Conservation (phyloP, 2,113 vertebrate species). For the Zapus hudsonius region DNA sequence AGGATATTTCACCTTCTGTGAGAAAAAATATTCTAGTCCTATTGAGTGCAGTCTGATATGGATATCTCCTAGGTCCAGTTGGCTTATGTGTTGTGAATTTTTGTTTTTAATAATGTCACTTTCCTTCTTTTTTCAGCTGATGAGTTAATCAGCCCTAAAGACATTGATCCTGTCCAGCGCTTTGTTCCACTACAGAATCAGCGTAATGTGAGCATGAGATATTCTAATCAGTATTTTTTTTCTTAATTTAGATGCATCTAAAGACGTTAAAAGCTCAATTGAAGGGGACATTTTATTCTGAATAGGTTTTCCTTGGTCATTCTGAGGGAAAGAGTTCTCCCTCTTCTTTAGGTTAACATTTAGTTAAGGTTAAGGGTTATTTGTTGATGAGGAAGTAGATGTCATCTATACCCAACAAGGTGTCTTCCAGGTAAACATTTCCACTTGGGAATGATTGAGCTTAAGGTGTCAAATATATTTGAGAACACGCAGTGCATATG, state of each 20-base stretch:
- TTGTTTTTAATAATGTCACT: neutral
- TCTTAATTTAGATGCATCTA: neutral
- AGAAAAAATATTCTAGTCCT: neutral
- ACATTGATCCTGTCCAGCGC: conserved; percentile 94
- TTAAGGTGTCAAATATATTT: neutral
- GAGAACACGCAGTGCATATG: neutral
- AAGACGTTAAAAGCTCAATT: neutral
- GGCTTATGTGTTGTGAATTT: neutral
- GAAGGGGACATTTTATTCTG: neutral
- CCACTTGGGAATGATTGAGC: neutral
- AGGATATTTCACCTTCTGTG: neutral
- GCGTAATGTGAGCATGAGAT: conserved; percentile 96
- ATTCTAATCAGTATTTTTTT: conserved; percentile 90
- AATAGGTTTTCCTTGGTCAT: neutral
- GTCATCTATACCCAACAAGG: neutral
- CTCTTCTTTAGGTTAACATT: conserved; percentile 15
- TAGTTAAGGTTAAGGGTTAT: neutral
- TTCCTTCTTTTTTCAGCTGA: conserved; percentile 88
- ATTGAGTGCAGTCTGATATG: neutral
- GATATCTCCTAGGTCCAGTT: neutral
- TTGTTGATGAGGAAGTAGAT: neutral
- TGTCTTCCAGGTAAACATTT: neutral
- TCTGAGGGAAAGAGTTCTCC: neutral
- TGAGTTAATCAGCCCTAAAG: conserved; percentile 94
- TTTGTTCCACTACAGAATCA: conserved; percentile 91